A percentile compares a stretch with the other conserved stretches of the same genome.
Evolutionary conservation across 2,797 vertebrate species (phyloP).

Genomic region (Diplodus puntazzo): DNA sequence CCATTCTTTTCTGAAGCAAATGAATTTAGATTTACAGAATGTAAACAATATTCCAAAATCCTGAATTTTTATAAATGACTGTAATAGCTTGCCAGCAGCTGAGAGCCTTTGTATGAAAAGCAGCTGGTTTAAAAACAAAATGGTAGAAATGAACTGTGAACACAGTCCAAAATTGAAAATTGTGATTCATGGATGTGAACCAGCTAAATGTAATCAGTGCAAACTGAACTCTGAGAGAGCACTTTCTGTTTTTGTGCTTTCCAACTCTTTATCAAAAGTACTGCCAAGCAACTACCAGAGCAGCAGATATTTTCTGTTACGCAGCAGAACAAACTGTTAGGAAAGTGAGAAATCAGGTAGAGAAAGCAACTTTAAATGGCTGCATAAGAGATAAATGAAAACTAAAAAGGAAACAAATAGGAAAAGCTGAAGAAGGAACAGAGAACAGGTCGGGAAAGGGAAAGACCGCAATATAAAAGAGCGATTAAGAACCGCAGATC

Average conservation of each 20-base stretch:
- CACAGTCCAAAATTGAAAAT: too few relatives aligned
- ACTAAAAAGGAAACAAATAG: slow-evolving; percentile 3
- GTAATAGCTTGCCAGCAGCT: too few relatives aligned
- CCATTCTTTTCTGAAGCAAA: too few relatives aligned
- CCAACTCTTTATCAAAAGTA: background rate
- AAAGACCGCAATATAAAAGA: slow-evolving; percentile 46
- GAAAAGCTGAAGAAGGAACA: slow-evolving; percentile 10
- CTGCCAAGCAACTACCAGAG: background rate
- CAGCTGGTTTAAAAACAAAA: too few relatives aligned
- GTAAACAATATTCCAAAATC: too few relatives aligned
- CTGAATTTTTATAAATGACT: too few relatives aligned
- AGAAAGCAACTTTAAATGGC: slow-evolving; percentile 10
- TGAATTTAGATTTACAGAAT: too few relatives aligned
- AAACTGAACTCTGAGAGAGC: too few relatives aligned
- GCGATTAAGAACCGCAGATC: slow-evolving; percentile 41
- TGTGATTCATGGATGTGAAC: too few relatives aligned
- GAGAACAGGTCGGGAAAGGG: slow-evolving; percentile 12
- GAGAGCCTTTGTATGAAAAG: too few relatives aligned
- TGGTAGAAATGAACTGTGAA: too few relatives aligned
- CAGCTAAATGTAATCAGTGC: too few relatives aligned
- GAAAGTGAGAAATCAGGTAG: slow-evolving; percentile 4
- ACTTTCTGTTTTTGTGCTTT: background rate
- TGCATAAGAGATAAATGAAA: slow-evolving; percentile 14
- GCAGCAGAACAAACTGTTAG: background rate
- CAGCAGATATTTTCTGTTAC: background rate